Conservation (phyloP, 2,888 invertebrate genomes). For the Drosophila stalkeri region DNA sequence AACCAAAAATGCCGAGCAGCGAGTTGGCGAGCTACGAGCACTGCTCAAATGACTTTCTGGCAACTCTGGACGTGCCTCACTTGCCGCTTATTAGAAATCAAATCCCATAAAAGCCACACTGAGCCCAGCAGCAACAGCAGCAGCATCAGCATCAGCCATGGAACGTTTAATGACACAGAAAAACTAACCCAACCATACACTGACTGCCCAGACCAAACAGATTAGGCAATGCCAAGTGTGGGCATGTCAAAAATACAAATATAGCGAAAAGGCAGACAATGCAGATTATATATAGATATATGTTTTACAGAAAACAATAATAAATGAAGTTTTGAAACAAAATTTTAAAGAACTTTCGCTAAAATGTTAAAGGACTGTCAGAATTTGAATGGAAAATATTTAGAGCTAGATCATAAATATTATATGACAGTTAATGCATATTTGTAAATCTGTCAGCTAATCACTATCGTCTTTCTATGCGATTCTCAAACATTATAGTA, state of each 20-base stretch:
- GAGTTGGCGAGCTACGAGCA: slow-evolving; percentile 14
- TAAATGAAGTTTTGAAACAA: neutral
- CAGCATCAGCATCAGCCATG: slow-evolving; percentile 24
- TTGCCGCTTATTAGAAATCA: slow-evolving; percentile 82
- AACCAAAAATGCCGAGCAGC: slow-evolving; percentile 45
- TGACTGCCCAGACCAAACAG: slow-evolving; percentile 9
- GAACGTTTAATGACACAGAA: slow-evolving; percentile 60
- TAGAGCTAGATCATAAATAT: neutral
- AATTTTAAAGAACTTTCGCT: neutral
- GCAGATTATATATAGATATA: neutral
- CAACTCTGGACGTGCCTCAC: slow-evolving; percentile 71
- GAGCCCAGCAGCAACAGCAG: slow-evolving; percentile 60
- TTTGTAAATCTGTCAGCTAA: no score
- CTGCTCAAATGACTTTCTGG: slow-evolving; percentile 47
- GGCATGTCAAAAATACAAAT: slow-evolving; percentile 17
- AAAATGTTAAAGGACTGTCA: neutral
- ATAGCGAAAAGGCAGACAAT: neutral
- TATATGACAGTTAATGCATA: no score
- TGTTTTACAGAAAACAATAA: slow-evolving; percentile 1
- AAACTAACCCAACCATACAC: slow-evolving; percentile 54
- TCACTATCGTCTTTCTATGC: neutral
- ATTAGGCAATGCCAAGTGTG: slow-evolving; percentile 10
- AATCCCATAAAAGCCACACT: slow-evolving; percentile 79
- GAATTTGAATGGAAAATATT: neutral
- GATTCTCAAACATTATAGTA: neutral